Evolutionary conservation across 2,888 invertebrate species (phyloP).

Genomic region (Epinotia brunnichana): DNA sequence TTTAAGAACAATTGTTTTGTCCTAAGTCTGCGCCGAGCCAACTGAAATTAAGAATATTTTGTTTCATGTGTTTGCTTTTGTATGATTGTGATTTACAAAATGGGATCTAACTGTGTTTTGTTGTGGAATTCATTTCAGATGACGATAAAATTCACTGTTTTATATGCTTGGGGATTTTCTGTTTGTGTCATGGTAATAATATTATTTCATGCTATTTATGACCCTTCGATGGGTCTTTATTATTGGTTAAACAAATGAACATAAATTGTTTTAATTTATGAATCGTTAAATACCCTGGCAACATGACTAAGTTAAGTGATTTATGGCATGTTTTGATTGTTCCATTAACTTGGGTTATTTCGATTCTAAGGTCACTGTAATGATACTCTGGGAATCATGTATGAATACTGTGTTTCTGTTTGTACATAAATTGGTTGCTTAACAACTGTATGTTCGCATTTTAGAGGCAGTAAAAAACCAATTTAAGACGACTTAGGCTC

Average conservation of each 20-base stretch:
- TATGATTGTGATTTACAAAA: slow-evolving; percentile 18
- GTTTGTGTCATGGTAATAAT: slow-evolving; percentile 10
- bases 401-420: slow-evolving; percentile 2
- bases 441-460: neutral
- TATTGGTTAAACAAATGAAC: slow-evolving; percentile 37
- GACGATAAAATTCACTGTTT: slow-evolving; percentile 17
- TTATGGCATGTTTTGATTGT: slow-evolving; percentile 74
- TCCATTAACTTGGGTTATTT: slow-evolving; percentile 71
- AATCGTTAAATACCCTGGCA: slow-evolving; percentile 64
- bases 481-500: too few species aligned
- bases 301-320: slow-evolving; percentile 79
- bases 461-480: neutral
- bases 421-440: slow-evolving; percentile 22
- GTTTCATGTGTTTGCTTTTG: slow-evolving; percentile 2
- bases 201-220: slow-evolving; percentile 25
- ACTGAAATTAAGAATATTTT: neutral
- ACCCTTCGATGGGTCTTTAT: slow-evolving; percentile 26
- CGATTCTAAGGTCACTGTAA: slow-evolving; percentile 48
- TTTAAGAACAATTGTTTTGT: neutral
- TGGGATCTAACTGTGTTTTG: slow-evolving; percentile 18
- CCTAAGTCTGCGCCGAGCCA: neutral
- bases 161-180: slow-evolving; percentile 29
- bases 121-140: slow-evolving; percentile 11
- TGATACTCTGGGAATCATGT: slow-evolving; percentile 10
- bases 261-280: slow-evolving; percentile 51